These are phyloP conservation scores for Clunio marinus DNA, from an alignment of 2,888 invertebrate genomes.

Conservation along the genomic window DNA sequence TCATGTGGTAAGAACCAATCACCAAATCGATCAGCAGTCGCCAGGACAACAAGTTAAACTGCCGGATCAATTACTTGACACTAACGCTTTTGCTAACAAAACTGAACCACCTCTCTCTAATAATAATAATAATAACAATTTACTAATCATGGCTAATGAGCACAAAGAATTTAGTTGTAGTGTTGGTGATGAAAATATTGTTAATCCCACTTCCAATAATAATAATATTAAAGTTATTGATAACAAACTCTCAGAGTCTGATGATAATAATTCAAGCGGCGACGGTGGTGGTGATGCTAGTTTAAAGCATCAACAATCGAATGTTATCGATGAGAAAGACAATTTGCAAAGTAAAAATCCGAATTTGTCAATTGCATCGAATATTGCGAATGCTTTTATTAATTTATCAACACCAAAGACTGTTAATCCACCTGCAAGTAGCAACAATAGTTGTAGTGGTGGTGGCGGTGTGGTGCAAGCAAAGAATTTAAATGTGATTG, in stretches of 20 bases:
- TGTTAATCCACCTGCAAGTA: too few relatives aligned
- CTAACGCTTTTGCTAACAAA: conserved; percentile 39
- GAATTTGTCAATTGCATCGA: conserved; percentile 41
- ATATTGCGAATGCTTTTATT: conserved; percentile 41
- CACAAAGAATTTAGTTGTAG: conserved; percentile 38
- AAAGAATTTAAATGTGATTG: conserved; percentile 40
- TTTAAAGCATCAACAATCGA: background rate
- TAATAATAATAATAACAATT: too few relatives aligned
- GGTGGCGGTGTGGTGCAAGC: conserved; percentile 13
- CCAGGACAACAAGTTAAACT: conserved; percentile 21
- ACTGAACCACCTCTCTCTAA: conserved; percentile 29
- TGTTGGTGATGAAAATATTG: conserved; percentile 37
- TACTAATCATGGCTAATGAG: conserved; percentile 38
- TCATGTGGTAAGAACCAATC: conserved; percentile 38
- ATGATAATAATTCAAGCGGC: background rate
- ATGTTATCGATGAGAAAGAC: background rate
- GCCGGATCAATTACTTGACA: conserved; percentile 33
- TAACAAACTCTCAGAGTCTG: conserved; percentile 32
- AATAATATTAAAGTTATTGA: conserved; percentile 11
- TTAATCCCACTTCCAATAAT: conserved; percentile 29
- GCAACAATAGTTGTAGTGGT: conserved; percentile 15
- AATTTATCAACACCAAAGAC: conserved; percentile 40
- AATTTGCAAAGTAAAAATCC: conserved; percentile 30
- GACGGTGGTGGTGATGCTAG: background rate
- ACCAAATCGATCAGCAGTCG: conserved; percentile 26